Conservation (phyloP, 2,113 vertebrate genomes). For the Sorex fumeus region DNA sequence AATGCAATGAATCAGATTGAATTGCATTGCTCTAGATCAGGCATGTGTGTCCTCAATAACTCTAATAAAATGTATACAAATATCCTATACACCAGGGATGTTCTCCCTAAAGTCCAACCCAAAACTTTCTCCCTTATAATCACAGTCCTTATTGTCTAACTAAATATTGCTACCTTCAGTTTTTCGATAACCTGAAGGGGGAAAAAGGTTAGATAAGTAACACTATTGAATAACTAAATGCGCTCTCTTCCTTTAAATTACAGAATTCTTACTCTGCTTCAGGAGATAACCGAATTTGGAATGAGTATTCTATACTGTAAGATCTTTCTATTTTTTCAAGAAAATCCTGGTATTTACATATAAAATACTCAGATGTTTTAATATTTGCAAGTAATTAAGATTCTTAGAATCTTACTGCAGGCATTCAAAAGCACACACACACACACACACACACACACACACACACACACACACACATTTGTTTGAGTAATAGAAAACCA, state of each 20-base stretch:
- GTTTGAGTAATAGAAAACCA: background rate
- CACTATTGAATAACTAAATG: background rate
- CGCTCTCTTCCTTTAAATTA: background rate
- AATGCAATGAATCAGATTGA: background rate
- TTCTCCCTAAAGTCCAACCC: background rate
- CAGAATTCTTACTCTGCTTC: background rate
- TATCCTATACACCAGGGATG: background rate
- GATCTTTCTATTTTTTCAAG: slow-evolving; percentile 10
- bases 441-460: no score
- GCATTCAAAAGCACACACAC: background rate
- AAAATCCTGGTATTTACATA: background rate
- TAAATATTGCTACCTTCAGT: background rate
- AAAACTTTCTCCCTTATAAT: background rate
- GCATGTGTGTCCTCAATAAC: background rate
- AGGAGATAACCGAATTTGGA: background rate
- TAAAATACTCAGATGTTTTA: background rate
- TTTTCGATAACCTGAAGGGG: background rate
- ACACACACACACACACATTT: background rate
- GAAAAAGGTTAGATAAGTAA: background rate
- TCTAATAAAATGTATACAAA: background rate
- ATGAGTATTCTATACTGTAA: background rate
- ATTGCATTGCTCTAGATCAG: background rate
- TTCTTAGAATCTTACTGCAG: background rate
- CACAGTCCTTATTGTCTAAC: background rate
- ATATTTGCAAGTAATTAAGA: slow-evolving; percentile 28